Evolutionary conservation across 2,113 vertebrate species (phyloP).

Genomic region (Australoheros scitulus): DNA sequence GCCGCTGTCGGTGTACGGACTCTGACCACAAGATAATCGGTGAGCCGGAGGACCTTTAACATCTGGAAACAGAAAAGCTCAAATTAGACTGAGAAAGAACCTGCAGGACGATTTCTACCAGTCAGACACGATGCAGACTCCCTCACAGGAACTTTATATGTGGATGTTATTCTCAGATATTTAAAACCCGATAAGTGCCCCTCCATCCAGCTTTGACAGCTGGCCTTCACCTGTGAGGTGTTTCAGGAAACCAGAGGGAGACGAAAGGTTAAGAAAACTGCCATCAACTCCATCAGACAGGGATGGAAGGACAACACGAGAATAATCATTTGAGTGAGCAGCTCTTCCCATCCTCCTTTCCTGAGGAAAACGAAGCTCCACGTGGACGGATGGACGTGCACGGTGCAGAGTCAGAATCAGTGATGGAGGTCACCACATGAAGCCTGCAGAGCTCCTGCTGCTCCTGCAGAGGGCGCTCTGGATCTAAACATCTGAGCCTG

Average conservation of each 20-base stretch:
- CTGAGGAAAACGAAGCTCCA: background rate
- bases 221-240: too few relatives aligned
- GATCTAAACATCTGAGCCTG: background rate
- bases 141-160: background rate
- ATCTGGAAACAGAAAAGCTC: conserved; percentile 75
- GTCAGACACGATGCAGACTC: background rate
- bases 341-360: background rate
- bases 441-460: accelerated
- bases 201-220: too few relatives aligned
- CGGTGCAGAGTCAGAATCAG: background rate
- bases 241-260: too few relatives aligned
- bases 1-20: conserved; percentile 84
- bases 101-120: background rate
- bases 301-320: background rate
- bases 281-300: background rate
- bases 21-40: conserved; percentile 92
- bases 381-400: background rate
- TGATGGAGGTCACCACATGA: too few relatives aligned
- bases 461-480: conserved; percentile 37
- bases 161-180: too few relatives aligned
- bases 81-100: background rate
- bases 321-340: background rate
- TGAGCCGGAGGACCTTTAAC: conserved; percentile 94
- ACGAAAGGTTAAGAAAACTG: background rate
- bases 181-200: too few relatives aligned